Evolutionary conservation across 2,113 vertebrate genomes (phyloP), one percentile per base, ranked within the genome.

Genomic region (Ceyx melanurus): DNA sequence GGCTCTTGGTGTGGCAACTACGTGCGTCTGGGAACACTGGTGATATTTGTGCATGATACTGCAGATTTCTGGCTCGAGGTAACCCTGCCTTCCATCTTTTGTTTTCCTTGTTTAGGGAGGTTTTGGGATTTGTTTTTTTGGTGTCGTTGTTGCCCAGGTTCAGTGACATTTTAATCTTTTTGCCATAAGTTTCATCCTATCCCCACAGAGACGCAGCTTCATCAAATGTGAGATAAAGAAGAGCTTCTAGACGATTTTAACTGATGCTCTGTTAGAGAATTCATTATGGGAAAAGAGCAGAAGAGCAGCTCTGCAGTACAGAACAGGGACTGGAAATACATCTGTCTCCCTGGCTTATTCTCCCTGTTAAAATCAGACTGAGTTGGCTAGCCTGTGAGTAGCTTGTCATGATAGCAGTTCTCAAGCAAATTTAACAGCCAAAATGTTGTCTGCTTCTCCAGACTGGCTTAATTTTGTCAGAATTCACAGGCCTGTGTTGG

Each of bases 51-150:
- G 67, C 99, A 99, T 0, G 99, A 99, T 37, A 97, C 97, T 58
- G 98, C 99, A 1, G 99, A 99, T 86, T 97, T 99, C 77, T 97
- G 99, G 89, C 97, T 99, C 10, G 99, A 99, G 98, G 99, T 99
- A 96, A 92, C 56, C 3, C 50, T 40, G 40, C 57, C 56, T 4
- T 33, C 15, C n/a, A 15, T 7, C 3, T 37, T 26, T 11, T 40
- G 2, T 22, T 35, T 10, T 7, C 25, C 6, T 81, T 45, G 33
- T 15, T 7, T 50, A 50, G 48, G 22, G 48, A 50, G 48, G 48
- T 50, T 50, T 16, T 19, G 17, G 9, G 18, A 13, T 20, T 5
- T 15, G 6, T 4, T 5, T 16, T 45, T 61, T 51, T 45, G 5
- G 28, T 37, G 37, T 37, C 11, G 37, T 76, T 68, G 45, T 50